phyloP scores from a whole-genome alignment of 30 jellyfish, hydroid and myxozoan genomes.

The Catostylus mosaicus region DNA sequence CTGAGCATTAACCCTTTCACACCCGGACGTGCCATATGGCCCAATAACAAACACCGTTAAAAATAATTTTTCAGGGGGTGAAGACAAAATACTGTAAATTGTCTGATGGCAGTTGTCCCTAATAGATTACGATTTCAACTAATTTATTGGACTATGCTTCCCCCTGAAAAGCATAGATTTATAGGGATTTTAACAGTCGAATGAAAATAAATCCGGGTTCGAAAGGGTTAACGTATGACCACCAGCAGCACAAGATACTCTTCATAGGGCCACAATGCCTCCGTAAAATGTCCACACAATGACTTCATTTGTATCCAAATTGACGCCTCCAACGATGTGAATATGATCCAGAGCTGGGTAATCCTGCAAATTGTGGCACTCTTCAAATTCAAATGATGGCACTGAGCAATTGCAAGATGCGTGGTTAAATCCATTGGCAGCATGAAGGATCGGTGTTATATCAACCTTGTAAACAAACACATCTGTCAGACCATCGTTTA shows the following conservation, averaged over 20 bases:
- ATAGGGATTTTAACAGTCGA: no score
- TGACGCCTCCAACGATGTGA: constrained; percentile 45
- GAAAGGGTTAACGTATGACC: no score
- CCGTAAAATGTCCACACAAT: constrained; percentile 66
- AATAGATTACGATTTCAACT: no score
- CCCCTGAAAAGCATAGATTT: no score
- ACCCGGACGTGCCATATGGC: no score
- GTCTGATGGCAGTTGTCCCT: no score
- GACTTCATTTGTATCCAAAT: constrained; percentile 34
- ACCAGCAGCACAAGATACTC: neutral
- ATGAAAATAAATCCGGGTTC: no score
- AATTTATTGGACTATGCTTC: no score
- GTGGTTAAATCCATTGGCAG: constrained; percentile 52
- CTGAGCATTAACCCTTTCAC: no score
- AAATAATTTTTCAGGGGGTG: no score
- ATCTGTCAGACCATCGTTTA: constrained; percentile 1
- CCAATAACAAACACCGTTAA: no score
- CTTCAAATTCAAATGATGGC: constrained; percentile 37
- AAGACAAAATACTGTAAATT: no score
- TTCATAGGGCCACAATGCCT: constrained; percentile 65
- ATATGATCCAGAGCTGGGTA: constrained; percentile 70
- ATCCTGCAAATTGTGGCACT: constrained; percentile 47
- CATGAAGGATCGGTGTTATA: constrained; percentile 30
- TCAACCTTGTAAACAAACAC: constrained; percentile 29
- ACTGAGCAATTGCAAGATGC: constrained; percentile 74